Evolutionary conservation across 2,797 vertebrate genomes (phyloP).

Genomic region (Clarias pachynema): DNA sequence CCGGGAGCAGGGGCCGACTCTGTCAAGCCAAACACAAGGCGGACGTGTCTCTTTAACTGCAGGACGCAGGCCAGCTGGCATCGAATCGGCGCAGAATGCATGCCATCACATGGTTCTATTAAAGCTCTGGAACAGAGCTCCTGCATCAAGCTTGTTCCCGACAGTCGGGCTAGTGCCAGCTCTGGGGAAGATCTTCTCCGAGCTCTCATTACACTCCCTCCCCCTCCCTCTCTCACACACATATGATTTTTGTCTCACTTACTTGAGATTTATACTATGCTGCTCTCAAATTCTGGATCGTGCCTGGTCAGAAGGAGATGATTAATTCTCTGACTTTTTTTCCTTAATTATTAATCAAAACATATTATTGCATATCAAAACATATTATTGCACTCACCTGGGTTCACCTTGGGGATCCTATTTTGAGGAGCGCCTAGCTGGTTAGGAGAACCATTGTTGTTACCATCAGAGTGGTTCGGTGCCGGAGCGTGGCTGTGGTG

Average conservation of each 20-base stretch:
- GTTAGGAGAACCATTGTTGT: slow-evolving; percentile 80
- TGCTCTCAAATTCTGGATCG: background rate
- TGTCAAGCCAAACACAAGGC: slow-evolving; percentile 39
- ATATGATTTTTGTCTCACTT: background rate
- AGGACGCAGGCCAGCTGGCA: slow-evolving; percentile 52
- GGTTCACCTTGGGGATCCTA: slow-evolving; percentile 86
- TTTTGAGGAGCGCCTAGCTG: slow-evolving; percentile 82
- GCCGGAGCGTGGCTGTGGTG: slow-evolving; percentile 72
- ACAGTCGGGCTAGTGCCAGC: background rate
- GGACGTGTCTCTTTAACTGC: slow-evolving; percentile 55
- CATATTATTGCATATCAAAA: background rate
- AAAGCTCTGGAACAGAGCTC: slow-evolving; percentile 32
- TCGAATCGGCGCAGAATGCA: slow-evolving; percentile 3
- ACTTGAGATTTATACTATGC: background rate
- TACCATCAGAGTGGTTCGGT: slow-evolving; percentile 78
- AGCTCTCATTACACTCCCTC: background rate
- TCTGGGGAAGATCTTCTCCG: background rate
- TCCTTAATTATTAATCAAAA: background rate
- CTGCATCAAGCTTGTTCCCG: slow-evolving; percentile 12
- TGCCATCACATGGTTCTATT: slow-evolving; percentile 30
- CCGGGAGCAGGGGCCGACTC: slow-evolving; percentile 42
- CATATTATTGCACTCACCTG: slow-evolving; percentile 77
- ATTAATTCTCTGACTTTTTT: background rate
- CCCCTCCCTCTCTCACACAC: background rate
- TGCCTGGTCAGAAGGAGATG: background rate